phyloP scores from a whole-genome alignment of 2,113 vertebrate genomes.

The Phasianus colchicus region DNA sequence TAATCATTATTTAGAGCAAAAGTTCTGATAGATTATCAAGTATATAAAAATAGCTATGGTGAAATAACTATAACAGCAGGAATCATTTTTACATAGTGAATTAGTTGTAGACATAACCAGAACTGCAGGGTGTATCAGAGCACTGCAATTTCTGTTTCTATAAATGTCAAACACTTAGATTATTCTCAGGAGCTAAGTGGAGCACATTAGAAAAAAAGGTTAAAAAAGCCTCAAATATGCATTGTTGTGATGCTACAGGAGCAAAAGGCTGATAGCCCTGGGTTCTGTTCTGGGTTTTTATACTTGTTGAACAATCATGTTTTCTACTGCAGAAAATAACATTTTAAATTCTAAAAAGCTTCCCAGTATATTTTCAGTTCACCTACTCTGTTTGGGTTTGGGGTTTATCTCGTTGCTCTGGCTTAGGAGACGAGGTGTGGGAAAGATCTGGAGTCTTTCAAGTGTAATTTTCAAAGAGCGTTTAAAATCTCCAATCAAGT shows the following conservation, averaged over 20 bases:
- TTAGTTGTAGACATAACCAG: not conserved
- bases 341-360: not conserved
- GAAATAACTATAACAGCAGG: not conserved
- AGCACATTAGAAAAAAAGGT: not conserved
- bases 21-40: not conserved
- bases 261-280: not conserved
- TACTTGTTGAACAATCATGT: not conserved
- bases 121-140: not conserved
- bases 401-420: not conserved
- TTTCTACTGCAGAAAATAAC: not conserved
- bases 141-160: conserved; percentile 18
- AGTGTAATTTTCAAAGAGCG: not conserved
- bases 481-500: conserved; percentile 19
- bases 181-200: not conserved
- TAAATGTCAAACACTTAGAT: conserved; percentile 11
- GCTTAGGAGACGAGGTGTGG: not conserved
- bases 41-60: not conserved
- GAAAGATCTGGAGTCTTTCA: not conserved
- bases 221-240: not conserved
- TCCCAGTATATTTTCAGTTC: not conserved
- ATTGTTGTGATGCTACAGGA: not conserved
- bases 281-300: not conserved
- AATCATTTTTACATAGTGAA: conserved; percentile 19
- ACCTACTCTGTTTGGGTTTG: not conserved
- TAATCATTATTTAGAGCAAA: not conserved